Conservation (phyloP, 2,113 vertebrate species). For the Xiphophorus couchianus region DNA sequence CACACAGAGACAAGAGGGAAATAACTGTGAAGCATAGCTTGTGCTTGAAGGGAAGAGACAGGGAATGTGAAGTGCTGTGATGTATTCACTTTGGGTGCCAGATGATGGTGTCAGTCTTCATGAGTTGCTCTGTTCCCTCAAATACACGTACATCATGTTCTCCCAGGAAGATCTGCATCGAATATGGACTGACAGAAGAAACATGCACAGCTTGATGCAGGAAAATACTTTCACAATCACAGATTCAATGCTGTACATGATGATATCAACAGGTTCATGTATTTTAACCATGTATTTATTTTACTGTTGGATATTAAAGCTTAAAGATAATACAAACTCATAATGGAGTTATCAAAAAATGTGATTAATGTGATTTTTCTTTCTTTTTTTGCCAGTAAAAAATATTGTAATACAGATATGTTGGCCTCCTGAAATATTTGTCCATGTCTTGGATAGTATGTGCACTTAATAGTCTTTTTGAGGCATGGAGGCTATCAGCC, state of each 20-base stretch:
- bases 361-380: not conserved
- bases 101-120: slow-evolving; percentile 72
- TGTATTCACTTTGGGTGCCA: slow-evolving; percentile 69
- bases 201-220: not conserved
- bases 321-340: not conserved
- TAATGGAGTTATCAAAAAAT: not conserved
- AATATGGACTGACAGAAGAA: slow-evolving; percentile 59
- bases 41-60: not conserved
- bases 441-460: no score
- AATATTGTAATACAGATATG: not conserved
- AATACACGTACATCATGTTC: slow-evolving; percentile 70
- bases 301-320: not conserved
- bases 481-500: not conserved
- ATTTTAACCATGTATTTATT: not conserved
- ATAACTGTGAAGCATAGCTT: not conserved
- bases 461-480: not conserved
- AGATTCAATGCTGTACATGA: not conserved
- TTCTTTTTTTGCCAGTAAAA: not conserved
- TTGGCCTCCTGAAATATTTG: not conserved
- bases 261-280: not conserved
- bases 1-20: not conserved
- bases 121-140: slow-evolving; percentile 75
- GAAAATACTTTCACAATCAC: not conserved
- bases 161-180: slow-evolving; percentile 76
- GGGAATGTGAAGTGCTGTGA: fast-evolving